These are phyloP conservation scores for Laticauda colubrina DNA, from an alignment of 2,113 vertebrate species.

Conservation along the genomic window DNA sequence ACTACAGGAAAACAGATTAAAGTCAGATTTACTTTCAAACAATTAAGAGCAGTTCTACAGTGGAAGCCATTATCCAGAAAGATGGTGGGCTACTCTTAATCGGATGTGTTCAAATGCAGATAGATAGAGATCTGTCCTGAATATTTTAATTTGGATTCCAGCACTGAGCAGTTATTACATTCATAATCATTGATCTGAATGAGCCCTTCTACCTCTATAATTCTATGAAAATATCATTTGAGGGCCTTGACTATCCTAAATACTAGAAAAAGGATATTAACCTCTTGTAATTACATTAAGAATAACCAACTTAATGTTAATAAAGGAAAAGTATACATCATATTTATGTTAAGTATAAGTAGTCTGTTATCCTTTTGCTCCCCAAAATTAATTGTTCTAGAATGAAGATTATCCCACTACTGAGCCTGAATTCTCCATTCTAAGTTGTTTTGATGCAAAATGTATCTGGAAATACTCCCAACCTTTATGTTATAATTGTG, in stretches of 20 bases:
- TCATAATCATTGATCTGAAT: not conserved
- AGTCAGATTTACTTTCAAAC: not conserved
- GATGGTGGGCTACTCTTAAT: not conserved
- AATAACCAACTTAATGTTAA: not conserved
- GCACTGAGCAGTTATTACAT: not conserved
- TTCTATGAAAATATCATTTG: not conserved
- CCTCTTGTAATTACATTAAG: not conserved
- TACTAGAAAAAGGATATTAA: not conserved
- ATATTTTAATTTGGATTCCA: not conserved
- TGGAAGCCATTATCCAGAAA: not conserved
- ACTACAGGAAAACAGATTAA: not conserved
- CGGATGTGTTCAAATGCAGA: not conserved
- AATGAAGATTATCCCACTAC: not conserved
- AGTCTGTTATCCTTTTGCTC: not conserved
- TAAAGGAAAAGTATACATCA: not conserved
- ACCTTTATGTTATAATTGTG: conserved; percentile 23
- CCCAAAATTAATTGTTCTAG: not conserved
- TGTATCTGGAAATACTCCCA: conserved; percentile 8
- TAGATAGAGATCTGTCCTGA: not conserved
- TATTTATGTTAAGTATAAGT: not conserved
- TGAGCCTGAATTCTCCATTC: not conserved
- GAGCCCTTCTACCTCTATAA: not conserved
- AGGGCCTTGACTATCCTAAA: not conserved
- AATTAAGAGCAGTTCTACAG: not conserved
- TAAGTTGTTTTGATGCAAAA: not conserved